phyloP scores from a whole-genome alignment of 1,140 invertebrate genomes.

The Euschistus heros region DNA sequence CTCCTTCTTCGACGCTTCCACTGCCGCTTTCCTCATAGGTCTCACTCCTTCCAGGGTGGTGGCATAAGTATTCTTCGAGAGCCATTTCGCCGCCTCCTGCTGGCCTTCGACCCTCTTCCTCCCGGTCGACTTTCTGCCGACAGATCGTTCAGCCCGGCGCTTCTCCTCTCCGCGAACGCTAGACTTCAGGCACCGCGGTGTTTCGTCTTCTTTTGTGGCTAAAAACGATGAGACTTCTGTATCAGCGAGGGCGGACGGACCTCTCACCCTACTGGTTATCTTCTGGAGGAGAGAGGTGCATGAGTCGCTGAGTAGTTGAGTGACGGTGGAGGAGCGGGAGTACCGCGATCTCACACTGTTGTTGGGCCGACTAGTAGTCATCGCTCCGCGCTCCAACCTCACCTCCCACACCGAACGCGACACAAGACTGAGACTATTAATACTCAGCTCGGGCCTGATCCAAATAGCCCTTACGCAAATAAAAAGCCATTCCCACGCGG shows the following conservation, averaged over 20 bases:
- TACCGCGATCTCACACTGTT: conserved; percentile 36
- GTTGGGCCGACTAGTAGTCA: conserved; percentile 1
- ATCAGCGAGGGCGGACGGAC: conserved; percentile 43
- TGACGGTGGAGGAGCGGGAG: conserved; percentile 65
- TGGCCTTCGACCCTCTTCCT: neutral
- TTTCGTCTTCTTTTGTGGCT: neutral
- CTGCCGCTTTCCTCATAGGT: neutral
- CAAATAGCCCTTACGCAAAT: neutral
- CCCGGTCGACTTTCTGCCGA: conserved; percentile 6
- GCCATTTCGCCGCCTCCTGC: neutral
- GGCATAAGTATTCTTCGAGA: neutral
- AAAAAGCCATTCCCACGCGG: conserved; percentile 1
- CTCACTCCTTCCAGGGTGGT: neutral
- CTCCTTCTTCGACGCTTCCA: neutral
- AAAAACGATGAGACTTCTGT: neutral
- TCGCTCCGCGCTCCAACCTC: neutral
- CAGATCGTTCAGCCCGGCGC: conserved; percentile 27
- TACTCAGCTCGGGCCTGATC: conserved; percentile 16
- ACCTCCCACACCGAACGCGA: conserved; percentile 11
- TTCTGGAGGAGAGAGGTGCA: conserved; percentile 71
- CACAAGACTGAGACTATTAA: conserved; percentile 23
- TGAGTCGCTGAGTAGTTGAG: conserved; percentile 69
- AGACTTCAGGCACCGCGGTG: neutral
- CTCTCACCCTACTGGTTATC: conserved; percentile 55
- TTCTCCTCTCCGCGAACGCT: neutral